Conservation (phyloP, 2,113 vertebrate genomes). For the Drymodes brunneopygia region DNA sequence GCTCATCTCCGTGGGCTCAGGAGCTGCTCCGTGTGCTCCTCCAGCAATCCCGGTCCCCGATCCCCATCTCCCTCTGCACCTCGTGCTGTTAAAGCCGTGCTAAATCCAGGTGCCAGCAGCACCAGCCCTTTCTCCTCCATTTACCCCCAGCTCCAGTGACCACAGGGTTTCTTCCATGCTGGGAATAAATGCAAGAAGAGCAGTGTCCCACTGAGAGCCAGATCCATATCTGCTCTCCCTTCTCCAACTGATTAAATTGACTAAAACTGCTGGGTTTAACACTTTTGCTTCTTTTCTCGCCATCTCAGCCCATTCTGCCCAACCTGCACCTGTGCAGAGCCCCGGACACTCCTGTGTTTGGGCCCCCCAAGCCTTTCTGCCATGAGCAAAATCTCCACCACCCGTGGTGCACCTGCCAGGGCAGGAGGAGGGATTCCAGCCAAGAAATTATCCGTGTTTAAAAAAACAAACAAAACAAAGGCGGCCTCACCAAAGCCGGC, state of each 20-base stretch:
- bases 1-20: not conserved
- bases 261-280: not conserved
- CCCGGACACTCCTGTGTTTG: not conserved
- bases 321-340: not conserved
- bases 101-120: not conserved
- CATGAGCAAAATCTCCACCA: not conserved
- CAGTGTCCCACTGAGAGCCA: not conserved
- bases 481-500: accelerated
- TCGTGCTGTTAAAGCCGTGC: accelerated
- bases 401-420: accelerated
- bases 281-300: not conserved
- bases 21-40: not conserved
- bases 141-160: not conserved
- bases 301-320: not conserved
- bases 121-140: not conserved
- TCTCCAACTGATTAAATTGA: not conserved
- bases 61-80: not conserved
- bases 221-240: not conserved
- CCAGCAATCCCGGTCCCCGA: not conserved
- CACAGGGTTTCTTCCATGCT: not conserved
- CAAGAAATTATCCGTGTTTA: not conserved
- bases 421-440: not conserved
- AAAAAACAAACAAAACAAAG: not conserved
- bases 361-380: not conserved
- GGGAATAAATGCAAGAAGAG: not conserved